Evolutionary conservation across 2,797 vertebrate species (phyloP), one percentile per base, ranked within the genome.

Genomic region (Sus cebifrons): DNA sequence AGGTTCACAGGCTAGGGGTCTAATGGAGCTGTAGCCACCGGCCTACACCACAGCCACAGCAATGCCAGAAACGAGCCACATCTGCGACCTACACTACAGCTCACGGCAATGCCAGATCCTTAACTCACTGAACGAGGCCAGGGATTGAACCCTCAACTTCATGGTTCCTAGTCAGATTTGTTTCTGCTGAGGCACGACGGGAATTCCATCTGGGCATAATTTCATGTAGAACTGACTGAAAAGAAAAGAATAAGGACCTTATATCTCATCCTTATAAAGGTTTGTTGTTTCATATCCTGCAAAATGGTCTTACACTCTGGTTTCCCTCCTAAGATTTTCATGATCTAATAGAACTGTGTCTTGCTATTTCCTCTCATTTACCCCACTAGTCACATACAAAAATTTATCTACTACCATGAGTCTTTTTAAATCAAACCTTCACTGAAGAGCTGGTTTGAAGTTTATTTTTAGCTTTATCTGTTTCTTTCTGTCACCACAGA

Each of bases 381-480:
- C 2, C 7, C 1, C 0, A 14, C 21, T 82, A 60, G 52, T 49
- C 29, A 56, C 3, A 13, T 36, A 68, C 23, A 14, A 65, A 70
- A 86, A 40, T 18, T 79, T 68, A 64, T 13, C 54, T 81, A 40
- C 15, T 52, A 81, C 49, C 8, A 15, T n/a, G 13, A 89, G 15
- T 65, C 23, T 3, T 13, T 67, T 52, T 62, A 56, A 82, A 21
- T 62, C 23, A 52, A 56, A 78, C 11, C 6, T 29, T 85, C 32
- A 32, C 36, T 86, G n/a, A 88, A 21, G n/a, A 74, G 9, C 27
- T 73, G 29, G 13, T 75, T 68, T 73, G 88, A 92, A 54, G 16
- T 67, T 86, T 89, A 40, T 88, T 90, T n/a, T 81, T 14, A 75
- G 44, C 25, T 83, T 71, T 64, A 32, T 85, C 18, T 0, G 2